Evolutionary conservation across 2,888 invertebrate genomes (phyloP).

Genomic region (Ptilodon capucinus): DNA sequence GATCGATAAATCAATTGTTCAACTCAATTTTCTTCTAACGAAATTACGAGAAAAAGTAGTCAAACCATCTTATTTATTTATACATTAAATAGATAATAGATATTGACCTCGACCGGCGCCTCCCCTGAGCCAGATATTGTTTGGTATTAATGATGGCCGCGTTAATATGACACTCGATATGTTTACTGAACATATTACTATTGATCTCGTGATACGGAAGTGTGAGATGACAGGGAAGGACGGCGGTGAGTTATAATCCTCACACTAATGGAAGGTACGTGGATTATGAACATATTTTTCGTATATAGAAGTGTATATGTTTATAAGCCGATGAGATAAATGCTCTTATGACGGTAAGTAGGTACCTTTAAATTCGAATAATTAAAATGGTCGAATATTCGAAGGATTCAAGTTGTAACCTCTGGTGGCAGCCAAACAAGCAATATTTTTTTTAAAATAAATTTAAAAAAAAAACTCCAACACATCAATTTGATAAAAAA

Average conservation of each 20-base stretch:
- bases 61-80: neutral
- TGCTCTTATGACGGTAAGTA: too few species aligned
- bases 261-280: neutral
- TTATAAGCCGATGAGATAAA: too few species aligned
- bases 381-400: too few species aligned
- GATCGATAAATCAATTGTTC: neutral
- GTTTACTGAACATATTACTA: neutral
- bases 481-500: too few species aligned
- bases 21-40: neutral
- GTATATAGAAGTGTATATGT: neutral
- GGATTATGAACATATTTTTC: neutral
- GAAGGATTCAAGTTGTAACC: too few species aligned
- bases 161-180: neutral
- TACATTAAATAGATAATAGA: neutral
- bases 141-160: neutral
- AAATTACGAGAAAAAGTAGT: neutral
- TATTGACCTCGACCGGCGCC: neutral
- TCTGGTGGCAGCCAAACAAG: too few species aligned
- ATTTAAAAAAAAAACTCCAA: too few species aligned
- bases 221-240: neutral
- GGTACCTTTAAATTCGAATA: too few species aligned
- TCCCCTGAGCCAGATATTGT: neutral
- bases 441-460: too few species aligned
- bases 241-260: neutral
- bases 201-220: neutral